Base-by-base conservation (phyloP, 2,797 vertebrate genomes). In the Brotogeris chrysoptera region DNA sequence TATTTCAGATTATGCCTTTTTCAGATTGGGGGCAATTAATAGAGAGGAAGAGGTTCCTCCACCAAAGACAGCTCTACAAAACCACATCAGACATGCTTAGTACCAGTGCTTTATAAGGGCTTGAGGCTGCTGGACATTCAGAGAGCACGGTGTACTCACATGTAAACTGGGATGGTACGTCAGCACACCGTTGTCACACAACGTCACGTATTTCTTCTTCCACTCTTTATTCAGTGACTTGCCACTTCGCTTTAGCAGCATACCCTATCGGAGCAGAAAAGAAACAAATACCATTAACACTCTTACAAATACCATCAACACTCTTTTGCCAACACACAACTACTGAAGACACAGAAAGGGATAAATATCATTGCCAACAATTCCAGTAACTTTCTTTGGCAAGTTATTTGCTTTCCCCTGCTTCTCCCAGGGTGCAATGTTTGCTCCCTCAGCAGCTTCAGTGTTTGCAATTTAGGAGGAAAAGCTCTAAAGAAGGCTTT, bases 151-250 rank as follows among this genome's bases (percentile, higher is more conserved):
- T 0, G 57, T 20, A 98, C 99, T 98, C 90, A 99, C 99, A 1
- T 99, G 99, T 87, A 99, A 97, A 93, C 99, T 99, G 43, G 99
- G 99, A 86, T 99, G 99, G 96, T 99, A 99, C 89, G 99, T 99
- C 85, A 99, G 98, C 91, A 99, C 97, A 0, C 99, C 99, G 1
- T 99, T 99, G 97, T 99, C 99, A 6, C 98, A 99, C 89, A 99
- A 97, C 0, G 99, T 99, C 95, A 99, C 99, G 0, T 99, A 99
- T 46, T 99, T 99, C 98, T 99, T 99, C 97, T 99, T 99, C 99
- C 99, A 99, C 92, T 99, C 99, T 95, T 99, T 99, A 96, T 99
- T 99, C 80, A 99, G 74, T 0, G 99, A 99, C 74, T 99, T 99
- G 14, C 99, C 99, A 27, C 99, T 99, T 78, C 99, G 97, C 96